These are phyloP conservation scores for Triplophysa tibetana DNA, from an alignment of 2,113 vertebrate genomes.

Conservation along the genomic window DNA sequence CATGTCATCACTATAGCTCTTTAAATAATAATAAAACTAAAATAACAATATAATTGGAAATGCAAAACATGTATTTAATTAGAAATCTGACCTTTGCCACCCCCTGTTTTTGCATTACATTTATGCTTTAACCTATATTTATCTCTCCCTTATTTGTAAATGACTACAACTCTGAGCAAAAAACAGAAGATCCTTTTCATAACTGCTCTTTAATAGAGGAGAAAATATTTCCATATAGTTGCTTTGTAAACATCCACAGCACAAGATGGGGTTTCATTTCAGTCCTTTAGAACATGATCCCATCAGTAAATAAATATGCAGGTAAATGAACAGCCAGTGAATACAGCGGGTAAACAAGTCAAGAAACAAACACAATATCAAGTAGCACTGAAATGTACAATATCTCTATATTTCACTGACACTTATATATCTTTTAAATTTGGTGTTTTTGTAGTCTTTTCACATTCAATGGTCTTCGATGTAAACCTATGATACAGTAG, in stretches of 20 bases:
- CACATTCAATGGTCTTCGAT: slow-evolving; percentile 60
- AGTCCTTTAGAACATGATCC: slow-evolving; percentile 24
- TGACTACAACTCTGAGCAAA: not conserved
- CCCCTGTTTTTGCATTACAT: too few relatives aligned
- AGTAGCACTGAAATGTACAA: slow-evolving; percentile 44
- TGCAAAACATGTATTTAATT: too few relatives aligned
- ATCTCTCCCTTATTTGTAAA: too few relatives aligned
- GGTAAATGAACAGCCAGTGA: slow-evolving; percentile 44
- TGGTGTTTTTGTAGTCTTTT: slow-evolving; percentile 46
- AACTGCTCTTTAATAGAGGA: slow-evolving; percentile 53
- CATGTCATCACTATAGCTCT: too few relatives aligned
- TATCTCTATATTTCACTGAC: slow-evolving; percentile 6
- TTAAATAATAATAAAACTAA: too few relatives aligned
- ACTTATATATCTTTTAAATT: slow-evolving; percentile 34
- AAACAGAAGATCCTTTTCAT: slow-evolving; percentile 38
- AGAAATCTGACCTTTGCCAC: too few relatives aligned
- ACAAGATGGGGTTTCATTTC: slow-evolving; percentile 37
- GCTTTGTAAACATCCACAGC: slow-evolving; percentile 33
- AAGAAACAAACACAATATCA: slow-evolving; percentile 51
- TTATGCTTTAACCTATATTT: too few relatives aligned
- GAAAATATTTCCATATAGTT: slow-evolving; percentile 40
- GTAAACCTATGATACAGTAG: slow-evolving; percentile 51
- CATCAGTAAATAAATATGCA: slow-evolving; percentile 48
- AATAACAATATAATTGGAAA: too few relatives aligned
- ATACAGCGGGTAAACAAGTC: slow-evolving; percentile 49